Evolutionary conservation across 1,140 invertebrate genomes (phyloP).

Genomic region (Lucilia sericata): DNA sequence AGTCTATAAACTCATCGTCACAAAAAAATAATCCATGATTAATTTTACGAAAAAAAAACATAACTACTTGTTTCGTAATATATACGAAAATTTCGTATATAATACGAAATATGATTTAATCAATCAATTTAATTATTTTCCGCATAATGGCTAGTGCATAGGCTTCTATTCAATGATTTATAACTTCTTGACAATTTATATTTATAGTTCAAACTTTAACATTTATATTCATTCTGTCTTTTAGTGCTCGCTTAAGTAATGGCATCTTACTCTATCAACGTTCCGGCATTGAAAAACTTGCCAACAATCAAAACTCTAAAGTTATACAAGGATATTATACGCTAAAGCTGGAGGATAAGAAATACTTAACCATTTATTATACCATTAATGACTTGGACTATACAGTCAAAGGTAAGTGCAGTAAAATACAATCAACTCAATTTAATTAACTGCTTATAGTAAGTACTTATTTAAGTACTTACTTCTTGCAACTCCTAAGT

Average conservation of each 20-base stretch:
- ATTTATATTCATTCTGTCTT: not conserved
- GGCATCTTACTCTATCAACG: conserved; percentile 58
- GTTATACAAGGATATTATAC: conserved; percentile 52
- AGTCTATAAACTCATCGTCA: too few species aligned
- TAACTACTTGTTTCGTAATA: too few species aligned
- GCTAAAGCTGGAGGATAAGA: conserved; percentile 51
- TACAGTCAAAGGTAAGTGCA: conserved; percentile 53
- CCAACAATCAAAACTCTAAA: conserved; percentile 35
- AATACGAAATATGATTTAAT: too few species aligned
- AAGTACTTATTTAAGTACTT: not conserved
- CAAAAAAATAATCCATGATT: too few species aligned
- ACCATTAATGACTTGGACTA: conserved; percentile 59
- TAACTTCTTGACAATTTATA: too few species aligned
- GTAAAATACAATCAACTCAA: not conserved
- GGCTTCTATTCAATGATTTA: too few species aligned
- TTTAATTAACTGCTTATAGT: too few species aligned
- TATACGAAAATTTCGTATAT: too few species aligned
- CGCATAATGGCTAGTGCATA: too few species aligned
- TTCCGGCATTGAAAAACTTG: conserved; percentile 42
- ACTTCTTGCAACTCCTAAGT: not conserved
- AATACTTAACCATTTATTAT: conserved; percentile 58
- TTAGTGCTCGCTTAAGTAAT: conserved; percentile 50
- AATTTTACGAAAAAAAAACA: too few species aligned
- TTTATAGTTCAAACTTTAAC: too few species aligned
- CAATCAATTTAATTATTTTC: not conserved